A percentile compares a stretch with the other conserved stretches of the same genome.
Conservation (phyloP, 2,888 invertebrate genomes). For the Dilophus febrilis region DNA sequence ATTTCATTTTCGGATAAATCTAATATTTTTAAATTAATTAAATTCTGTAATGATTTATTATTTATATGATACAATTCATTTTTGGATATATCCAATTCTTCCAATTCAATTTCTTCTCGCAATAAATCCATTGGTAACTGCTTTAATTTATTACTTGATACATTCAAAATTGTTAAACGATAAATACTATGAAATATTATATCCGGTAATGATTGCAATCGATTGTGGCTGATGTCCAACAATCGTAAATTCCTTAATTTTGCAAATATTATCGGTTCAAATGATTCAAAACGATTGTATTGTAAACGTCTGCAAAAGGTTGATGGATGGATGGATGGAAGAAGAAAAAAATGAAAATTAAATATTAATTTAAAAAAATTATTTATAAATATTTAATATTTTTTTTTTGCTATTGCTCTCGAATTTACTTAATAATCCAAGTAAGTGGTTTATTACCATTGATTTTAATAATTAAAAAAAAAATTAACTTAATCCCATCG, state of each 20-base stretch:
- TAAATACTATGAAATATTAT: conserved; percentile 34
- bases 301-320: conserved; percentile 35
- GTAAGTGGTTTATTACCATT: no score
- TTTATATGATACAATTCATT: conserved; percentile 38
- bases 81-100: conserved; percentile 46
- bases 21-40: conserved; percentile 35
- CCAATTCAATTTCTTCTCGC: conserved; percentile 34
- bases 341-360: no score
- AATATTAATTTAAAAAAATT: no score
- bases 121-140: conserved; percentile 34
- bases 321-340: conserved; percentile 5
- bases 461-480: no score
- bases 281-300: conserved; percentile 37
- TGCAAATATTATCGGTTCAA: conserved; percentile 33
- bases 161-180: conserved; percentile 24
- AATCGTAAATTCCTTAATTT: conserved; percentile 39
- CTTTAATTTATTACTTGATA: conserved; percentile 29
- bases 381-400: no score
- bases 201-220: conserved; percentile 32
- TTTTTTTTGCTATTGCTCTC: no score
- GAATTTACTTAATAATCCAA: no score
- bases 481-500: no score
- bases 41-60: conserved; percentile 32
- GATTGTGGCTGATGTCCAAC: conserved; percentile 43
- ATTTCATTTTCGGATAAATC: conserved; percentile 46